Percentiles rank a stretch among this genome's conserved stretches.
Conservation (phyloP, 2,797 vertebrate genomes). For the Myotis vivesi region DNA sequence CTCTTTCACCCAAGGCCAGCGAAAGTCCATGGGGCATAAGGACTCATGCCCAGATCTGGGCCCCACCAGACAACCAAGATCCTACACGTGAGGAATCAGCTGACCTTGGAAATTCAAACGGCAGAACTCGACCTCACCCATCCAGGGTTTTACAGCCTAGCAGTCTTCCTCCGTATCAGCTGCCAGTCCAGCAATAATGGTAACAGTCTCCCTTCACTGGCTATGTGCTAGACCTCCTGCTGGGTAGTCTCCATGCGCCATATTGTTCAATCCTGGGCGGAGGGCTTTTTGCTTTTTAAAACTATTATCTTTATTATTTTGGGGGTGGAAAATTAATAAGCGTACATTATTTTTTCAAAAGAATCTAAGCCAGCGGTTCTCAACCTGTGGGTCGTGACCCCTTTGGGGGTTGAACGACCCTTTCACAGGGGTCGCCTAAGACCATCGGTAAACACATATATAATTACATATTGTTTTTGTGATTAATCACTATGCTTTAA, state of each 20-base stretch:
- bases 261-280: not conserved
- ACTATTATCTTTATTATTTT: not conserved
- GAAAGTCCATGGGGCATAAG: not conserved
- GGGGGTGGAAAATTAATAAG: not conserved
- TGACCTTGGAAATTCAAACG: not conserved
- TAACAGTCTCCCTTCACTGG: accelerated
- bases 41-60: not conserved
- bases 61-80: not conserved
- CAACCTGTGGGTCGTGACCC: too few species aligned
- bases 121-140: not conserved
- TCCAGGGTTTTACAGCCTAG: too few species aligned
- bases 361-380: not conserved
- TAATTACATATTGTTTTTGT: too few species aligned
- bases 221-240: not conserved
- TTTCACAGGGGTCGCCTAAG: too few species aligned
- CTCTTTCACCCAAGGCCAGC: not conserved
- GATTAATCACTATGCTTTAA: too few species aligned
- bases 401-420: too few species aligned
- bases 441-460: too few species aligned
- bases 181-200: not conserved
- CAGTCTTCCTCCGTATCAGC: not conserved
- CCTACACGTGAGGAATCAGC: not conserved
- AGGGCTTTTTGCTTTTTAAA: not conserved
- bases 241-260: not conserved
- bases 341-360: not conserved